Evolutionary conservation across 2,888 invertebrate species (phyloP), one percentile per base, ranked within the genome.

Genomic region (Acleris sparsana): DNA sequence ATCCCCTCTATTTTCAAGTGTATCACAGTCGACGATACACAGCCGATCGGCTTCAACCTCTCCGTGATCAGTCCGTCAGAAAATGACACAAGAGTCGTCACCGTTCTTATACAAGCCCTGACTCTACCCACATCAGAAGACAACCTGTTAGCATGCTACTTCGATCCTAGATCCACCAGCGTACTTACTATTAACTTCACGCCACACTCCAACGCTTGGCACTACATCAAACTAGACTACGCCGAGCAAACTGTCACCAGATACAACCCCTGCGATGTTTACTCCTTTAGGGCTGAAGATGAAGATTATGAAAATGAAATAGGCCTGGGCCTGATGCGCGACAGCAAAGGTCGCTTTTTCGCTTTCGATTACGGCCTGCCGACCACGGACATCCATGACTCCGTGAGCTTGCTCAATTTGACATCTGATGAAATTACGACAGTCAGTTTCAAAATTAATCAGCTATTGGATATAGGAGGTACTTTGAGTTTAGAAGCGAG

Each of bases 401-500:
- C 94, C 5, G 94, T 96, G 0, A 93, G 94, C 60, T 82, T 95
- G 5, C 83, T 97, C 25, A 96, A 96, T 77, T 80, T 97, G 53
- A 95, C 95, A 11, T 94, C 94, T 4, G 91, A 93, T 1, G 93
- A 94, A 72, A 92, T 95, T 33, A 94, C 94, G 51, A 93, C 95
- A 0, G 89, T 97, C 60, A 94, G 95, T 70, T 97, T 97, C 79
- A 93, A 94, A 63, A 90, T 97, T 13, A 94, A 95, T 46, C 94
- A 95, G 65, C 94, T 95, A 25, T 90, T 92, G 53, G 97, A 97
- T 77, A 95, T 96, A 43, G 98, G 98, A 0, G 97, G 97, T 0
- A 97, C 96, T 2, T 80, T 97, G 20, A 93, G 94, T 0, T 93
- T 97, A 71, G 95, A 95, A 59, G 88, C 96, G 0, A 95, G 95